A percentile compares a stretch with the other conserved stretches of the same genome.
Evolutionary conservation across 1,140 invertebrate species (phyloP).

Genomic region (Drosophila subpulchrella): DNA sequence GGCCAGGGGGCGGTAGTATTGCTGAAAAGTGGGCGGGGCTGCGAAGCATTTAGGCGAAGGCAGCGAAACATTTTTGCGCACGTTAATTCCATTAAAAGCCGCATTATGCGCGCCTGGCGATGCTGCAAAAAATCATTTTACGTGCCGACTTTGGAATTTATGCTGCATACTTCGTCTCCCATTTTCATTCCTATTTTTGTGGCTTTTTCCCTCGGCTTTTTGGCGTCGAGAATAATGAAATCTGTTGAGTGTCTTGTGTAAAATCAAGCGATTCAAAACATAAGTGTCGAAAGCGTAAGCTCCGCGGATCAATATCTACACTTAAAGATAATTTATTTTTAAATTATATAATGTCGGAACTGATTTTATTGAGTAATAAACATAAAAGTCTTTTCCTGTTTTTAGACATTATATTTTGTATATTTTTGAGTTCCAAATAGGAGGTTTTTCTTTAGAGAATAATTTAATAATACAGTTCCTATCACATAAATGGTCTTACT

Average conservation of each 20-base stretch:
- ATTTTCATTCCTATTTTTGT: slow-evolving; percentile 7
- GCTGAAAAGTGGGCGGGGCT: slow-evolving; percentile 1
- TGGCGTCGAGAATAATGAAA: not conserved
- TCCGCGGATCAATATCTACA: too few species aligned
- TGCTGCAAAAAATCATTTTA: slow-evolving; percentile 32
- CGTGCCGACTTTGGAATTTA: slow-evolving; percentile 52
- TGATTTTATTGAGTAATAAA: too few species aligned
- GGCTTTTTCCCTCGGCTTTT: not conserved
- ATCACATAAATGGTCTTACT: too few species aligned
- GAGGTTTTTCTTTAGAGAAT: too few species aligned
- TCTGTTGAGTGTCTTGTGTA: not conserved
- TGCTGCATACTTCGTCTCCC: slow-evolving; percentile 28
- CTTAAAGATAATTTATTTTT: too few species aligned
- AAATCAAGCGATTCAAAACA: not conserved
- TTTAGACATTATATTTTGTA: too few species aligned
- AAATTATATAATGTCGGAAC: too few species aligned
- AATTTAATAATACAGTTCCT: too few species aligned
- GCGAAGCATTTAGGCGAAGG: slow-evolving; percentile 23
- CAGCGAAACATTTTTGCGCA: slow-evolving; percentile 57
- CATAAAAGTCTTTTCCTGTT: too few species aligned
- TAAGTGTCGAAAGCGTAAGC: not conserved
- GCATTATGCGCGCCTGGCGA: slow-evolving; percentile 51
- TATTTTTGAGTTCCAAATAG: too few species aligned
- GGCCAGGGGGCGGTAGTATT: not conserved
- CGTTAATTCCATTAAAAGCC: slow-evolving; percentile 67